phyloP scores from a whole-genome alignment of 1,140 invertebrate genomes.

The Papilio machaon region DNA sequence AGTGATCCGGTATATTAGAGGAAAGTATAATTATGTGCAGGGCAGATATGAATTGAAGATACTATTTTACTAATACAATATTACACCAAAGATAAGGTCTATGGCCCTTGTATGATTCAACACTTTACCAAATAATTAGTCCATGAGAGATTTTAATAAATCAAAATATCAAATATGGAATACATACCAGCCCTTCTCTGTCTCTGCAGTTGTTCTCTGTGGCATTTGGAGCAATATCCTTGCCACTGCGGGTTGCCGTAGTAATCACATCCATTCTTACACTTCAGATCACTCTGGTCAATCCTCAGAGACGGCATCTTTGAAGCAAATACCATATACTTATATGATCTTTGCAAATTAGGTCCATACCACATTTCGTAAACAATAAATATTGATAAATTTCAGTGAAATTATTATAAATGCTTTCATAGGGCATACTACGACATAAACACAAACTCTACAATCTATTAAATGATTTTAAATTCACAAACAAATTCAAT shows the following conservation, averaged over 20 bases:
- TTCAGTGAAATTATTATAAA: slow-evolving; percentile 32
- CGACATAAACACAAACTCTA: background rate
- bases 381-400: slow-evolving; percentile 33
- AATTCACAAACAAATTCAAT: too few species aligned
- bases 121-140: background rate
- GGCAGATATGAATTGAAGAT: too few species aligned
- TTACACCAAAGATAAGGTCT: too few species aligned
- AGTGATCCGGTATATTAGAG: too few species aligned
- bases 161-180: background rate
- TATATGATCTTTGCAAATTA: slow-evolving; percentile 79
- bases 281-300: slow-evolving; percentile 93
- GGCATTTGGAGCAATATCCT: slow-evolving; percentile 97
- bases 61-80: too few species aligned
- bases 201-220: slow-evolving; percentile 86
- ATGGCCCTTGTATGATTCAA: too few species aligned
- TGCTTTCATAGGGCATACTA: background rate
- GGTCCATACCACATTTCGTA: slow-evolving; percentile 76
- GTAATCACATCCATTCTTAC: slow-evolving; percentile 97
- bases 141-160: background rate
- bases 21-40: too few species aligned
- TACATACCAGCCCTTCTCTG: slow-evolving; percentile 82
- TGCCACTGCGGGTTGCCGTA: slow-evolving; percentile 99
- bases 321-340: slow-evolving; percentile 86
- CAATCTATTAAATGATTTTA: background rate
- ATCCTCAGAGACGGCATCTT: slow-evolving; percentile 90